Base-by-base conservation (phyloP, 2,888 invertebrate species). In the Diaperis boleti region DNA sequence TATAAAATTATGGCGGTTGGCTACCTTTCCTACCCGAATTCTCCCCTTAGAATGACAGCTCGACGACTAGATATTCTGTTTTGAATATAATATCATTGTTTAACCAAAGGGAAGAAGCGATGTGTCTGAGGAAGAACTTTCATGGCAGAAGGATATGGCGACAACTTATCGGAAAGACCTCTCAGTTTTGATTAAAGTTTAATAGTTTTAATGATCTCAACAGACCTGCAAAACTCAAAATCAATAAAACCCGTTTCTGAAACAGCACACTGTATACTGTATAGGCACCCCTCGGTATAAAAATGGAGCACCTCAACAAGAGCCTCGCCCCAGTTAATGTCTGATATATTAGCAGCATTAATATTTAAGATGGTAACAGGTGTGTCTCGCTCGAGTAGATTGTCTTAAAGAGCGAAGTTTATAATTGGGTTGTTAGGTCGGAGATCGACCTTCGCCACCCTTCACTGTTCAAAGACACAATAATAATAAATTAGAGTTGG, bases 351-450 rank as follows among this genome's bases (percentile, higher is more conserved):
- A 61, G 61, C 45, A 47, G 60, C 65, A 65, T 68, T 68, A 68
- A 68, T 69, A 69, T 66, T 69, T 65, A 64, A 64, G 66, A 55
- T 65, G 62, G 70, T 68, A 70, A 67, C 67, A 70, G 68, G 68
- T 71, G 69, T 64, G 66, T 67, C 60, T 63, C 62, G 59, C 59
- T 61, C 57, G 55, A 68, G 67, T 68, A 69, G 69, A 71, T 67
- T 70, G 69, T 69, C 69, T 68, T 72, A 69, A 68, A 69, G 64
- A 69, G 69, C 63, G 64, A 71, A 71, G 70, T 71, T 72, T 70
- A 69, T 72, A 71, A 70, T 72, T 71, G 70, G 69, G 69, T 71
- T 70, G 70, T 69, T 68, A 64, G 71, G 70, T 68, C 69, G 69
- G 65, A 69, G 69, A 70, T 68, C 69, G 69, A 63, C 72, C 69